These are phyloP conservation scores for Venturia canescens DNA, from an alignment of 1,140 invertebrate genomes.

Conservation along the genomic window DNA sequence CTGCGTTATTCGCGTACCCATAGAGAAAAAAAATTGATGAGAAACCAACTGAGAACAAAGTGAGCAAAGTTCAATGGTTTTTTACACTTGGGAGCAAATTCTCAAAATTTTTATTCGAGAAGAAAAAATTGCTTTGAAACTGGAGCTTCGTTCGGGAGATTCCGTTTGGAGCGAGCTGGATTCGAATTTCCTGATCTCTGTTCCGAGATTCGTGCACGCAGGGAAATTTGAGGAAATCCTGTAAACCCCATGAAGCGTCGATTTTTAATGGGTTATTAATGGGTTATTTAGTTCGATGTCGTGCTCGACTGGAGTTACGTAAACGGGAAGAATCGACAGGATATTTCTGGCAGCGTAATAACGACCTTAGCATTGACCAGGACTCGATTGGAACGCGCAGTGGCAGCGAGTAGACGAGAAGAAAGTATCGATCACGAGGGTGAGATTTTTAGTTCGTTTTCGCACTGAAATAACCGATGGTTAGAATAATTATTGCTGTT, in stretches of 20 bases:
- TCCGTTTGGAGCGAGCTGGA: no score
- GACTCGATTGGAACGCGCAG: not conserved
- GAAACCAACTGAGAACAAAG: no score
- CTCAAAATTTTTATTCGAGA: no score
- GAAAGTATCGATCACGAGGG: not conserved
- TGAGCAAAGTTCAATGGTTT: no score
- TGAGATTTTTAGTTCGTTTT: not conserved
- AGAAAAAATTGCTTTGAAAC: no score
- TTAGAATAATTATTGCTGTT: not conserved
- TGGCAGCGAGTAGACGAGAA: not conserved
- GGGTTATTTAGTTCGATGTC: not conserved
- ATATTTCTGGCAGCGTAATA: not conserved
- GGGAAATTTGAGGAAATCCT: not conserved
- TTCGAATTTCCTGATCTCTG: no score
- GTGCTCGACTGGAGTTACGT: not conserved
- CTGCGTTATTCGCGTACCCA: no score
- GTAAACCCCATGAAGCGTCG: not conserved
- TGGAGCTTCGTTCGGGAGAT: no score
- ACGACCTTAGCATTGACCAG: conserved; percentile 9
- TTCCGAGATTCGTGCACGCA: no score
- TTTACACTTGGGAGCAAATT: no score
- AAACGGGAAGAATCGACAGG: not conserved
- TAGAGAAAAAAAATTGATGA: not conserved
- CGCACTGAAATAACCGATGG: not conserved
- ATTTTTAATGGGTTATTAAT: not conserved